Conservation (phyloP, 2,888 invertebrate genomes). For the Leptopilina drosophilae region DNA sequence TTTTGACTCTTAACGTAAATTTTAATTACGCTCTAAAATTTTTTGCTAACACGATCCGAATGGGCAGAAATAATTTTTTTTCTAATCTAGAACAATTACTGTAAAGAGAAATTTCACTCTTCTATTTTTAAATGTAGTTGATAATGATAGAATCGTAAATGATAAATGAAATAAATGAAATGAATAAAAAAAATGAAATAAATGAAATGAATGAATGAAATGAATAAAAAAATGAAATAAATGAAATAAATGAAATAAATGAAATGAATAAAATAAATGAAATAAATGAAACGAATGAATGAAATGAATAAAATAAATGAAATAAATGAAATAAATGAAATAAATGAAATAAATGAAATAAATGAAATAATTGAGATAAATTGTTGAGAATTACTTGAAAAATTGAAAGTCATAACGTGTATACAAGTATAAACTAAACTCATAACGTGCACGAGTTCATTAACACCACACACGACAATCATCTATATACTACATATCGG, state of each 20-base stretch:
- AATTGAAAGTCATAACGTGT: conserved; percentile 31
- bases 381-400: not conserved
- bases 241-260: not conserved
- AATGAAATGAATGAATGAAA: no score
- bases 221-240: no score
- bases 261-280: not conserved
- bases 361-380: not conserved
- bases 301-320: no score
- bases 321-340: not conserved
- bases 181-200: not conserved
- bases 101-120: not conserved
- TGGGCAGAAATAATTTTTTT: no score
- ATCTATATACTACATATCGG: conserved; percentile 5
- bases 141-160: not conserved
- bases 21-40: no score
- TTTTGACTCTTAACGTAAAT: no score
- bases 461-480: conserved; percentile 21
- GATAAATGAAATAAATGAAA: not conserved
- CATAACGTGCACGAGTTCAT: conserved; percentile 14
- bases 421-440: conserved; percentile 9
- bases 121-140: not conserved
- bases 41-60: no score
- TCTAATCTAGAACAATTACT: no score
- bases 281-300: not conserved
- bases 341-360: not conserved